These are phyloP conservation scores for Chesias legatella DNA, from an alignment of 2,888 invertebrate species.

Conservation along the genomic window DNA sequence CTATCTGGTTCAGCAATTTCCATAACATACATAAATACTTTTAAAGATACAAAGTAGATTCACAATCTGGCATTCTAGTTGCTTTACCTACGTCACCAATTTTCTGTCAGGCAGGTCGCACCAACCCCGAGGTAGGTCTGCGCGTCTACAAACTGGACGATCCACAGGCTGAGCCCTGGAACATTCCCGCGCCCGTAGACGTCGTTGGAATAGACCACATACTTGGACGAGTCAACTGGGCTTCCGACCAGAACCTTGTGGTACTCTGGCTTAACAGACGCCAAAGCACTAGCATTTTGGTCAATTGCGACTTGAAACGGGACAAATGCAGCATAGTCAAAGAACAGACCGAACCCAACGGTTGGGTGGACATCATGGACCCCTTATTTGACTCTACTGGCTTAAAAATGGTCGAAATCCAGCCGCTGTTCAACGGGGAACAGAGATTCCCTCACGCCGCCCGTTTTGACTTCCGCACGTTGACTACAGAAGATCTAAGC, in stretches of 20 bases:
- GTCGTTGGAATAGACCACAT: slow-evolving; percentile 83
- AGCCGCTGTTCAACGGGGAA: slow-evolving; percentile 51
- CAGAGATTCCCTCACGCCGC: slow-evolving; percentile 71
- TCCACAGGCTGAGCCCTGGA: slow-evolving; percentile 48
- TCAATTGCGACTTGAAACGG: slow-evolving; percentile 75
- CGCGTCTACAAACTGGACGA: slow-evolving; percentile 79
- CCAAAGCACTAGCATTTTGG: slow-evolving; percentile 85
- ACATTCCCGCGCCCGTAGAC: slow-evolving; percentile 75
- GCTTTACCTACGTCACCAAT: slow-evolving; percentile 13
- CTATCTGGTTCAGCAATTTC: too few relatives aligned
- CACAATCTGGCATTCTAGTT: too few relatives aligned
- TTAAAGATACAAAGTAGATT: too few relatives aligned
- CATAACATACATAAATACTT: too few relatives aligned
- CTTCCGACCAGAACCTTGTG: slow-evolving; percentile 82
- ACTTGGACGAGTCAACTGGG: slow-evolving; percentile 87
- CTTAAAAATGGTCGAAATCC: slow-evolving; percentile 65
- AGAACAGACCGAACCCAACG: slow-evolving; percentile 78
- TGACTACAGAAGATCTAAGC: slow-evolving; percentile 67
- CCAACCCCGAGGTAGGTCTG: slow-evolving; percentile 86
- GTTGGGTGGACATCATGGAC: slow-evolving; percentile 84
- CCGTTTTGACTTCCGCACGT: slow-evolving; percentile 51
- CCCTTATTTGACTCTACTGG: slow-evolving; percentile 77
- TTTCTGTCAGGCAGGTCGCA: slow-evolving; percentile 82
- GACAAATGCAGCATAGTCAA: slow-evolving; percentile 64
- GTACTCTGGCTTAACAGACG: slow-evolving; percentile 92